phyloP scores from a whole-genome alignment of 30 jellyfish, hydroid and myxozoan species.

The Euphysa ruthae region DNA sequence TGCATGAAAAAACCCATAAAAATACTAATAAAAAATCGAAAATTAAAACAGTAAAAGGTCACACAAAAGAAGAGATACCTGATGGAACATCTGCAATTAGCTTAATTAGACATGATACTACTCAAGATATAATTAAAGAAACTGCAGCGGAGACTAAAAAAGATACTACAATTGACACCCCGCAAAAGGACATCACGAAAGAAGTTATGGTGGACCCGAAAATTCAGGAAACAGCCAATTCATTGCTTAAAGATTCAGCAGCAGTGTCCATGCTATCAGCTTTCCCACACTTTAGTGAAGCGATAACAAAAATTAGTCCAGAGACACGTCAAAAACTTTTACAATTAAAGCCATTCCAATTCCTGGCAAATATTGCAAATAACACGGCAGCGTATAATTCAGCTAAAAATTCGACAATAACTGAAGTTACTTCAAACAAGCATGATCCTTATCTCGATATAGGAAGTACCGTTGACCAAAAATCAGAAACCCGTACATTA shows the following conservation, averaged over 20 bases:
- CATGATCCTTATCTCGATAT: slow-evolving; percentile 50
- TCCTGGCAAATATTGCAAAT: slow-evolving; percentile 11
- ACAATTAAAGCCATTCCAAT: slow-evolving; percentile 15
- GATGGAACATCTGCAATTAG: background rate
- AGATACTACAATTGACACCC: no score
- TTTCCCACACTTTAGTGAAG: slow-evolving; percentile 29
- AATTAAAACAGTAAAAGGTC: background rate
- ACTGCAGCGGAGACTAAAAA: no score
- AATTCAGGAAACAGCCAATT: background rate
- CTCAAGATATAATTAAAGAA: no score
- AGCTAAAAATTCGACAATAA: background rate
- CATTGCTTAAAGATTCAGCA: background rate
- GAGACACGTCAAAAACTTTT: slow-evolving; percentile 12
- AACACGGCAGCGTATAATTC: background rate
- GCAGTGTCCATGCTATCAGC: slow-evolving; percentile 7
- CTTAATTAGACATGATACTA: slow-evolving; percentile 3
- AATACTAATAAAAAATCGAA: background rate
- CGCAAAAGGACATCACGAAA: slow-evolving; percentile 1
- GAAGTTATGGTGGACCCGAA: slow-evolving; percentile 18
- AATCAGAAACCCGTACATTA: background rate
- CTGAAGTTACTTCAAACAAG: background rate
- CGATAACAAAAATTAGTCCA: slow-evolving; percentile 27
- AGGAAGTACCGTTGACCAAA: slow-evolving; percentile 23
- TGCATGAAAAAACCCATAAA: background rate
- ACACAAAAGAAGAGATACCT: slow-evolving; percentile 14